Base-by-base conservation (phyloP, 2,797 vertebrate species). In the Spinibarbus caldwelli region DNA sequence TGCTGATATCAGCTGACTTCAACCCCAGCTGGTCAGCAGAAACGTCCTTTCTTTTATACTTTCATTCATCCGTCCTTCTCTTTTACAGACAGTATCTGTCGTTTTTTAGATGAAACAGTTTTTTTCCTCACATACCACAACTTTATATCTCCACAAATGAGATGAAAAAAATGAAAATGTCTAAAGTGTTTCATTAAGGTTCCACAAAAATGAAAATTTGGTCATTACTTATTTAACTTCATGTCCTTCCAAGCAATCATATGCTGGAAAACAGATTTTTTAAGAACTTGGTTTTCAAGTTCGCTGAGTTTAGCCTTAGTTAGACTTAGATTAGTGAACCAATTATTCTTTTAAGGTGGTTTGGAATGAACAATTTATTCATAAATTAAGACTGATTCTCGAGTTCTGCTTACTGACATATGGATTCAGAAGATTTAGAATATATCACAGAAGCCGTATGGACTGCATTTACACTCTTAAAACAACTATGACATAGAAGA, bases 1-100 rank as follows among this genome's bases (percentile, higher is more conserved):
- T 91, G 91, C 88, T 93, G 90, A 91, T 88, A 92, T 93, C 91
- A 93, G 91, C 90, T 90, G 84, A 88, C 82, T 88, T 86, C 29
- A 84, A 73, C 79, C 68, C 81, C 83, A 88, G 86, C 72, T 72
- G 83, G 86, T 93, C 90, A 93, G 89, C 90, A 89, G 75, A 91
- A 90, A 75, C 4, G 47, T 83, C 43, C 84, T 86, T 41, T 84
- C 26, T 26, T 78, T 62, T 80, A 82, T 76, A 26, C 43, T 68
- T 73, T 80, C 10, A 26, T 41, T 29, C 34, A 59, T 75, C 43
- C 11, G 34, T 70, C 67, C 19, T 11, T 75, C 21, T 82, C 49
- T 64, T 59, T 87, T 26, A 29, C 38, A 31, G 11, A 52, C 47
- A 38, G 19, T n/a, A n/a, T n/a, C 9, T 76, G 36, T 34, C 9